phyloP scores from a whole-genome alignment of 1,140 invertebrate genomes.

The Lepidurus arcticus region DNA sequence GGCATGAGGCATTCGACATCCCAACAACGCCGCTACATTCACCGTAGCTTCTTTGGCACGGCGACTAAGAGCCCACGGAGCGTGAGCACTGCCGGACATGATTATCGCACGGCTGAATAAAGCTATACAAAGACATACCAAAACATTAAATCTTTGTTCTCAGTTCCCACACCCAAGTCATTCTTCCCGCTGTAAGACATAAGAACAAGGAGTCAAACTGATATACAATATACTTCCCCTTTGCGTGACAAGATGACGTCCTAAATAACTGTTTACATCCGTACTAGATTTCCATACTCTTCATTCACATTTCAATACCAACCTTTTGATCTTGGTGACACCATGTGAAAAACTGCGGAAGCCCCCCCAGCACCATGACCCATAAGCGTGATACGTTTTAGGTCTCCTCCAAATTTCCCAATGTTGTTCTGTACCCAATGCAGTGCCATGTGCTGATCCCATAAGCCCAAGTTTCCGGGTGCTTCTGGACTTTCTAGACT shows the following conservation, averaged over 20 bases:
- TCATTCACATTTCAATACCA: slow-evolving; percentile 35
- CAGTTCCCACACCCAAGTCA: background rate
- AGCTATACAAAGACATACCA: slow-evolving; percentile 32
- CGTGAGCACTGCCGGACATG: slow-evolving; percentile 32
- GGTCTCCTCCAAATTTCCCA: slow-evolving; percentile 63
- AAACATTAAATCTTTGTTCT: background rate
- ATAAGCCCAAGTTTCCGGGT: slow-evolving; percentile 61
- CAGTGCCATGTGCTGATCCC: slow-evolving; percentile 65
- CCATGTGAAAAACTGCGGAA: slow-evolving; percentile 54
- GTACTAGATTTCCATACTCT: slow-evolving; percentile 16
- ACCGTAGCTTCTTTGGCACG: slow-evolving; percentile 27
- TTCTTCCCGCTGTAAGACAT: background rate
- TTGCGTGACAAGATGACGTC: background rate
- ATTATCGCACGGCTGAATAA: slow-evolving; percentile 32
- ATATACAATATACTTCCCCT: background rate
- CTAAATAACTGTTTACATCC: background rate
- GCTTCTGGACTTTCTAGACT: slow-evolving; percentile 54
- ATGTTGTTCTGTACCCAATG: slow-evolving; percentile 67
- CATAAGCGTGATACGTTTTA: slow-evolving; percentile 59
- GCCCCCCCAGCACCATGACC: slow-evolving; percentile 61
- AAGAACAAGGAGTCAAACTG: slow-evolving; percentile 8
- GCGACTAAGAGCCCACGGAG: slow-evolving; percentile 31
- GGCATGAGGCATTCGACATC: slow-evolving; percentile 45
- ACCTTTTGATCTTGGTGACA: slow-evolving; percentile 56
- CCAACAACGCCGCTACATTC: slow-evolving; percentile 46